Base-by-base conservation (phyloP, 2,888 invertebrate genomes). In the Phoenoteleia sp. region DNA sequence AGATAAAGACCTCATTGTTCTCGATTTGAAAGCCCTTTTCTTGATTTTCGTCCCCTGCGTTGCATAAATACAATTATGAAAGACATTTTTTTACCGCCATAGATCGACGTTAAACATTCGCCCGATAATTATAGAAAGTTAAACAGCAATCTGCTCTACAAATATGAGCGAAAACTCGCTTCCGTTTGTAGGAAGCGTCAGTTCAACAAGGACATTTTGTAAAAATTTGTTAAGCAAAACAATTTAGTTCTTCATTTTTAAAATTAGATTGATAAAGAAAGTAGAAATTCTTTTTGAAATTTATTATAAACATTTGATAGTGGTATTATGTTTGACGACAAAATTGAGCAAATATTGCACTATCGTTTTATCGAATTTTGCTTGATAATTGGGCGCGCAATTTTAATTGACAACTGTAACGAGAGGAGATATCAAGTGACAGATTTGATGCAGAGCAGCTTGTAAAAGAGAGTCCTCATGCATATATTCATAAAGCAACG, bases 391-490 rank as follows among this genome's bases (percentile, higher is more conserved):
- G 17, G 27, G 36, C 29, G 25, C 25, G 64, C 66, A 81, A 77
- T 79, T 83, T 77, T 62, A 84, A 85, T 76, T 66, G 60, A 36
- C 76, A 29, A 67, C 60, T 56, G 33, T 72, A 69, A 45, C 23
- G 15, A 27, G 13, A 60, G 33, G 27, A 69, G 58, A 67, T 49
- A 17, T 15, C 19, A 23, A 36, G 23, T 58, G 56, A 56, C 75
- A 56, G 45, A 66, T 82, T 62, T 56, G 36, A 75, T 72, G 49
- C 56, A 7, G 58, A 75, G 25, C 27, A 60, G 39, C 64, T 52
- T 23, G 71, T 66, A 64, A 79, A 74, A 76, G 67, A 76, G 80
- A 81, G 60, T 64, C 82, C 60, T 76, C 67, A 79, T 64, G 64
- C 69, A 75, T 81, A 71, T 58, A 81, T 64, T 80, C 62, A 72